These are phyloP conservation scores for Alviniconcha strummeri DNA, from an alignment of 2,888 invertebrate genomes.

Conservation along the genomic window DNA sequence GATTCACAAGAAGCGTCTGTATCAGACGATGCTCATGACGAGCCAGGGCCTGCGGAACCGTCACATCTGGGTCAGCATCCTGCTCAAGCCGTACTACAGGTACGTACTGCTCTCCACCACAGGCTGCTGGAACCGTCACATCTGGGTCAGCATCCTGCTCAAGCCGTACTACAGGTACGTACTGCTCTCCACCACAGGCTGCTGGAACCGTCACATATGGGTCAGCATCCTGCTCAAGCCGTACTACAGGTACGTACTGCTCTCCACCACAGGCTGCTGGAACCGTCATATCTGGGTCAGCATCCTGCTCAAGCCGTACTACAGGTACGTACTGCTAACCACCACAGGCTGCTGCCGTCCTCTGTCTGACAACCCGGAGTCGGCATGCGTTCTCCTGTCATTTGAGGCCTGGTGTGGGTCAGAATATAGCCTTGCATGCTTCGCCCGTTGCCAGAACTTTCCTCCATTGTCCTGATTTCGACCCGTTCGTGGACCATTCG, in stretches of 20 bases:
- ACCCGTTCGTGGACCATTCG: too few species aligned
- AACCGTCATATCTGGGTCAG: slow-evolving; percentile 70
- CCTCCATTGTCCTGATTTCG: too few species aligned
- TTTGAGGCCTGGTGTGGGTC: too few species aligned
- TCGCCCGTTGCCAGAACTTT: too few species aligned
- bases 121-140: slow-evolving; percentile 65
- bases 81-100: slow-evolving; percentile 58
- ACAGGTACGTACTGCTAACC: slow-evolving; percentile 37
- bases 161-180: slow-evolving; percentile 53
- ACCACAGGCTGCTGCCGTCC: not conserved
- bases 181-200: too few species aligned
- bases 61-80: slow-evolving; percentile 70
- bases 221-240: slow-evolving; percentile 67
- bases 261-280: too few species aligned
- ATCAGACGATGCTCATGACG: slow-evolving; percentile 52
- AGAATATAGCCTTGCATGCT: too few species aligned
- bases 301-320: slow-evolving; percentile 61
- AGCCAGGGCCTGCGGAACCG: slow-evolving; percentile 59
- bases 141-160: slow-evolving; percentile 69
- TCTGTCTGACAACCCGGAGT: not conserved
- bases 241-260: slow-evolving; percentile 38
- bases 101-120: not conserved
- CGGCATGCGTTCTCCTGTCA: not conserved
- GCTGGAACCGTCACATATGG: slow-evolving; percentile 69
- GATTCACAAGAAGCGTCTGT: slow-evolving; percentile 38